Percentiles rank a stretch among this genome's conserved stretches.
phyloP scores from a whole-genome alignment of 2,797 vertebrate genomes.

The Bradypodion pumilum region DNA sequence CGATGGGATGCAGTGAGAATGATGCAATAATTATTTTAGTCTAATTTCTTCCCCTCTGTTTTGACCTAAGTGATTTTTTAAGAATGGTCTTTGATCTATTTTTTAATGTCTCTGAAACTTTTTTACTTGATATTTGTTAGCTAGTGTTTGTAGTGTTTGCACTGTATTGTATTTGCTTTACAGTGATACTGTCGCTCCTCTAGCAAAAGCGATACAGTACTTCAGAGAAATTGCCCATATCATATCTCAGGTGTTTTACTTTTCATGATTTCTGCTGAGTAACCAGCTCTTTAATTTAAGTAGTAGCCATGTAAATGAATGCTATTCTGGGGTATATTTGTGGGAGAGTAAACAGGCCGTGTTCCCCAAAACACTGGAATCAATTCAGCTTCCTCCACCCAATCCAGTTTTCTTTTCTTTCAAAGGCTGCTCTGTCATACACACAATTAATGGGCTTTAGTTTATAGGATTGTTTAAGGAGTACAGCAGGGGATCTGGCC shows the following conservation, averaged over 20 bases:
- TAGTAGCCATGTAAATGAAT: not conserved
- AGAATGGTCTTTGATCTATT: not conserved
- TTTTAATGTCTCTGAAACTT: not conserved
- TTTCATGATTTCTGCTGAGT: not conserved
- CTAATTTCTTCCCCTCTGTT: constrained; percentile 7
- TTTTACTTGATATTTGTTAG: not conserved
- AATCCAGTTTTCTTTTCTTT: not conserved
- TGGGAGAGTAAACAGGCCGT: not conserved
- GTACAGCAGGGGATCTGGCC: no score
- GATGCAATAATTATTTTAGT: not conserved
- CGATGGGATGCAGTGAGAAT: no score
- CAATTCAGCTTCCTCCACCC: not conserved
- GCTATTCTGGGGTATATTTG: not conserved
- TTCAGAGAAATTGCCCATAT: not conserved
- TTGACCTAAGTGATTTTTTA: not conserved
- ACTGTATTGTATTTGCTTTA: constrained; percentile 8
- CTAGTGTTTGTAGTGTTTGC: not conserved
- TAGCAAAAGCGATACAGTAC: not conserved
- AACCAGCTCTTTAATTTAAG: not conserved
- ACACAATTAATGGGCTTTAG: not conserved
- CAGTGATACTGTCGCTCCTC: no score
- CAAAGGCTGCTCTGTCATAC: not conserved
- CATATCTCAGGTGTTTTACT: not conserved
- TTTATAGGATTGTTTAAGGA: not conserved
- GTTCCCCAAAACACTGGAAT: not conserved